A percentile compares a stretch with the other conserved stretches of the same genome.
Conservation (phyloP, 2,888 invertebrate genomes). For the Tenthredo mesomela region DNA sequence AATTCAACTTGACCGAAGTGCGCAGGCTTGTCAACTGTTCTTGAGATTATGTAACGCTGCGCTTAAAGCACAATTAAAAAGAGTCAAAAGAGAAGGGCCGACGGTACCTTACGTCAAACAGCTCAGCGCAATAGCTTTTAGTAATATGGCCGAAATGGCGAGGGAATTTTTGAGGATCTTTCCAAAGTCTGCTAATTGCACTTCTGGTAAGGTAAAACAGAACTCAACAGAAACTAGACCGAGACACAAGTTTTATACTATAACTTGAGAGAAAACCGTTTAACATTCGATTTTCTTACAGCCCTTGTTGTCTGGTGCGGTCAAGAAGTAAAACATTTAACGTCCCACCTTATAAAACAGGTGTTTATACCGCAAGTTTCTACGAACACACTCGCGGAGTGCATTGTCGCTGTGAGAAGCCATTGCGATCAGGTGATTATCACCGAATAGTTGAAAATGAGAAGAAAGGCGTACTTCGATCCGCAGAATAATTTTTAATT, state of each 20-base stretch:
- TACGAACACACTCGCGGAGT: constrained; percentile 91
- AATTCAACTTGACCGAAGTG: constrained; percentile 86
- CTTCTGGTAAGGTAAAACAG: constrained; percentile 81
- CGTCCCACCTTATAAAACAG: constrained; percentile 91
- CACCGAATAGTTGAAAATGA: background rate
- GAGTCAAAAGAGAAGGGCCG: constrained; percentile 89
- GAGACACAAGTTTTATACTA: background rate
- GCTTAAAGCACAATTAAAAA: constrained; percentile 89
- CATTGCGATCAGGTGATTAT: constrained; percentile 84
- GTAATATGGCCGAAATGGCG: constrained; percentile 88
- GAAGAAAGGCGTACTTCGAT: background rate
- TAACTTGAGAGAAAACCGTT: constrained; percentile 9
- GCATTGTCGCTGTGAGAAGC: constrained; percentile 89
- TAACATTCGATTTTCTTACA: constrained; percentile 68
- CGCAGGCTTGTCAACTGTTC: constrained; percentile 91
- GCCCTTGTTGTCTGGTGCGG: constrained; percentile 96
- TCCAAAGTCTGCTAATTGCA: constrained; percentile 86
- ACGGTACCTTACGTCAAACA: constrained; percentile 89
- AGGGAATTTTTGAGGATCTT: constrained; percentile 90
- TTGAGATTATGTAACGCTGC: constrained; percentile 90
- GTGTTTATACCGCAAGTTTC: constrained; percentile 94
- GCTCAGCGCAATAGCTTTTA: constrained; percentile 91
- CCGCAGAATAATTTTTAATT: constrained; percentile 7
- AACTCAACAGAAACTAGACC: constrained; percentile 20
- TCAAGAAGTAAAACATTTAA: constrained; percentile 88